Conservation (phyloP, 2,797 vertebrate species). For the Sandelia bainsii region DNA sequence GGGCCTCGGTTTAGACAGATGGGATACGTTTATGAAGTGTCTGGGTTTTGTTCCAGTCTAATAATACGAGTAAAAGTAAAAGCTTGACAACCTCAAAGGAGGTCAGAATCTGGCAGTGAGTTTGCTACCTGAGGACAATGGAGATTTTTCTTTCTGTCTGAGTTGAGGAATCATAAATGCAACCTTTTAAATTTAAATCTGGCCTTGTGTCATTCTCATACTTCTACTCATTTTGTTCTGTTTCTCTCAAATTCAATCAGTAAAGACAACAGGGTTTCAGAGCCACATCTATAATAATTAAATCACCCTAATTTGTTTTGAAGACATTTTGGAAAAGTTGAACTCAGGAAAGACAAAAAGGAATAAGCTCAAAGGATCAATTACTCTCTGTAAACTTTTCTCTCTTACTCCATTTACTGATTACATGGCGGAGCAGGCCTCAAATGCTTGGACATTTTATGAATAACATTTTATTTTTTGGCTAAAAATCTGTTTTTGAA, state of each 20-base stretch:
- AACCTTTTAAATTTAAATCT: background rate
- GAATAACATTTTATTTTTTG: too few species aligned
- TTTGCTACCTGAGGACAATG: background rate
- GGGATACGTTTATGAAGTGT: conserved; percentile 15
- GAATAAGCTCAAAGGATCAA: background rate
- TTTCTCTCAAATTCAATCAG: background rate
- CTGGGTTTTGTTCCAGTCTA: conserved; percentile 11
- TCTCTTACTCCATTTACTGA: background rate
- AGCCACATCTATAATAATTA: background rate
- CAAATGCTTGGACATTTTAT: too few species aligned
- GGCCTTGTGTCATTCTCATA: background rate
- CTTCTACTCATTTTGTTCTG: background rate
- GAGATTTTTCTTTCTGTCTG: background rate
- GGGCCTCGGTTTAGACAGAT: conserved; percentile 28
- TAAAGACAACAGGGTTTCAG: background rate
- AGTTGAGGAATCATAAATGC: background rate
- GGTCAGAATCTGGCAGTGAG: conserved; percentile 6
- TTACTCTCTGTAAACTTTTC: background rate
- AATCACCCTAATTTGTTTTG: background rate
- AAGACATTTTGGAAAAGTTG: background rate
- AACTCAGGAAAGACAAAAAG: background rate
- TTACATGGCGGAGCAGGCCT: background rate
- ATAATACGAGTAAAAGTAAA: conserved; percentile 20
- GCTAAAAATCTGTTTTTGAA: too few species aligned
- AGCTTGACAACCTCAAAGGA: conserved; percentile 6